phyloP scores from a whole-genome alignment of 2,888 invertebrate genomes.

The Diarsia mendica region DNA sequence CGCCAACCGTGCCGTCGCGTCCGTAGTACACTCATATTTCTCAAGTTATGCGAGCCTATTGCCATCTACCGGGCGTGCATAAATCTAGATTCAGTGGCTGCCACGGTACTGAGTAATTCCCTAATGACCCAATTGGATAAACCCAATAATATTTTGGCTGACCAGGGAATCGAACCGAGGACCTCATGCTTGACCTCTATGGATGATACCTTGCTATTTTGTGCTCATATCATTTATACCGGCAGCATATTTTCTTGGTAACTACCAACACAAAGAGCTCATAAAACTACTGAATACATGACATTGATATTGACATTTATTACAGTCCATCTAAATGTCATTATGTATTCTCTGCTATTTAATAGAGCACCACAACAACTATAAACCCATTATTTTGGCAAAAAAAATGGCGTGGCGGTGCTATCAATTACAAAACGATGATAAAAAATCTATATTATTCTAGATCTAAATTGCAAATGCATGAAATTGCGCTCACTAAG shows the following conservation, averaged over 20 bases:
- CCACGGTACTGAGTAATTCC: no score
- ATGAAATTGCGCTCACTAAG: slow-evolving; percentile 12
- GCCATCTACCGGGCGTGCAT: neutral
- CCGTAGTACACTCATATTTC: no score
- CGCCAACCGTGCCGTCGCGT: no score
- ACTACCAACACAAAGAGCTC: no score
- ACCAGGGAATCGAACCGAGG: neutral
- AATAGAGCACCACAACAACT: slow-evolving; percentile 10
- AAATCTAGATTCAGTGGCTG: neutral
- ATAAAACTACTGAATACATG: neutral
- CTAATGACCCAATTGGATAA: neutral
- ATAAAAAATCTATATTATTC: slow-evolving; percentile 8
- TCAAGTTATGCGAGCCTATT: neutral
- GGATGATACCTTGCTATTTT: no score
- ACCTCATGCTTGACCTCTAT: neutral
- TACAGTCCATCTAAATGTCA: slow-evolving; percentile 3
- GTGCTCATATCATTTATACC: no score
- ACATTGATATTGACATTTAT: neutral
- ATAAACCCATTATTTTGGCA: slow-evolving; percentile 10
- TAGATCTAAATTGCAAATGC: neutral
- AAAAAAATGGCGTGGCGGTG: neutral
- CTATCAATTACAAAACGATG: no score
- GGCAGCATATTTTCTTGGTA: no score
- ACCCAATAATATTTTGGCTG: neutral
- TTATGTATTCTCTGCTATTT: slow-evolving; percentile 6